These are phyloP conservation scores for Luffia ferchaultella DNA, from an alignment of 2,888 invertebrate genomes.

Conservation along the genomic window DNA sequence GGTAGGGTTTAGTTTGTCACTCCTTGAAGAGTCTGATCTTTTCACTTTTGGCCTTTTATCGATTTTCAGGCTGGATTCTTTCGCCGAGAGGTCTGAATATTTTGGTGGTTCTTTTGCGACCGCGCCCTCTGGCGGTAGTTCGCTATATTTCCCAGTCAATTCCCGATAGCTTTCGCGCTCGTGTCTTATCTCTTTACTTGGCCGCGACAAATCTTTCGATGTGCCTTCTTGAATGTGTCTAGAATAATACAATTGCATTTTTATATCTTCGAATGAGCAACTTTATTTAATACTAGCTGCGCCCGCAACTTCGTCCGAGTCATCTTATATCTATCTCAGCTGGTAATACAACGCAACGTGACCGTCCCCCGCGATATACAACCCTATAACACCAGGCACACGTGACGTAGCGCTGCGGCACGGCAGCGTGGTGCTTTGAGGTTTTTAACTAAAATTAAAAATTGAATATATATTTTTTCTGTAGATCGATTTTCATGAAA, in stretches of 20 bases:
- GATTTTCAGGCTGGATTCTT: conserved; percentile 36
- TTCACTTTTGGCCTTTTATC: conserved; percentile 26
- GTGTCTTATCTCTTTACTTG: conserved; percentile 55
- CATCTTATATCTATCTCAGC: too few relatives aligned
- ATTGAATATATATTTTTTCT: too few relatives aligned
- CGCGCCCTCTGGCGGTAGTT: conserved; percentile 34
- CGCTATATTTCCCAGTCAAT: conserved; percentile 52
- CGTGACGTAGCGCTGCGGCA: too few relatives aligned
- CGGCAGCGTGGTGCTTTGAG: too few relatives aligned
- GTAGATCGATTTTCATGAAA: too few relatives aligned
- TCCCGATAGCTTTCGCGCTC: conserved; percentile 56
- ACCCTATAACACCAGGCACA: too few relatives aligned
- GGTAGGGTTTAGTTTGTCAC: conserved; percentile 19
- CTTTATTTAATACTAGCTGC: not conserved
- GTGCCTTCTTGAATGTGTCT: conserved; percentile 54
- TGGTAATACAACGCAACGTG: too few relatives aligned
- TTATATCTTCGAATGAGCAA: not conserved
- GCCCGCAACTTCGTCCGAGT: too few relatives aligned
- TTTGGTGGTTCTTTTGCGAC: conserved; percentile 38
- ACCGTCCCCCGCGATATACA: too few relatives aligned
- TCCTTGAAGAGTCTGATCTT: not conserved
- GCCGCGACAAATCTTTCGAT: conserved; percentile 51
- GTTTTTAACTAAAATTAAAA: too few relatives aligned
- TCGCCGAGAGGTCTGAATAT: conserved; percentile 41
- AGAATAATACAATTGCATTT: conserved; percentile 12